Percentiles rank a stretch among this genome's conserved stretches.
phyloP scores from a whole-genome alignment of 2,113 vertebrate genomes.

The Chinchilla lanigera region DNA sequence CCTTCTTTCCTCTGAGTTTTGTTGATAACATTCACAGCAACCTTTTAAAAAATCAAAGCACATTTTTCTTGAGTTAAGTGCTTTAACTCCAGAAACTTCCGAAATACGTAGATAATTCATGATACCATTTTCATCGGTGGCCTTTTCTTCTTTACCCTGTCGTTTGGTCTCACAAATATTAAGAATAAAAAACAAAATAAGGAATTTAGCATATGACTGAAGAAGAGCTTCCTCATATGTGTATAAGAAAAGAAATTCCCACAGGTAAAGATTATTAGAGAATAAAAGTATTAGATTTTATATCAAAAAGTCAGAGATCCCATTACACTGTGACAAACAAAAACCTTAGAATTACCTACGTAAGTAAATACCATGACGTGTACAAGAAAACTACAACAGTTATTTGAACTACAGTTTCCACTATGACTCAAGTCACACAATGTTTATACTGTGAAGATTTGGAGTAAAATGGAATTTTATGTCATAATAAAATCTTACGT shows the following conservation, averaged over 20 bases:
- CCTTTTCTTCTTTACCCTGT: neutral
- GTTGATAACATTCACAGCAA: conserved; percentile 52
- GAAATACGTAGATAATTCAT: neutral
- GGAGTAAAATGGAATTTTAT: neutral
- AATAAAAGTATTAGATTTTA: neutral
- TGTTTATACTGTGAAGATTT: neutral
- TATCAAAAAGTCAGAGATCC: neutral
- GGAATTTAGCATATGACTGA: neutral
- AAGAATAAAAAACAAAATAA: neutral
- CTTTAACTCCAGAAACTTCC: neutral
- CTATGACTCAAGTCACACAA: neutral
- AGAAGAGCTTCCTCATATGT: neutral
- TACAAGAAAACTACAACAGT: neutral
- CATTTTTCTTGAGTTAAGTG: conserved; percentile 38
- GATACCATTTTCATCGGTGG: neutral
- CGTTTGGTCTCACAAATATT: neutral
- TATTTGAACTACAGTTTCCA: neutral
- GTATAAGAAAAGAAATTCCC: neutral
- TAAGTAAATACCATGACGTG: neutral
- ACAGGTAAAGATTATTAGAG: neutral
- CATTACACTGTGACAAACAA: neutral
- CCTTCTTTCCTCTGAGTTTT: conserved; percentile 61
- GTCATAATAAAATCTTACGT: neutral
- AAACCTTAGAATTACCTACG: neutral
- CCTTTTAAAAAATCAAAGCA: conserved; percentile 33